Evolutionary conservation across 2,888 invertebrate species (phyloP).

Genomic region (Phoenoteleia sp.): DNA sequence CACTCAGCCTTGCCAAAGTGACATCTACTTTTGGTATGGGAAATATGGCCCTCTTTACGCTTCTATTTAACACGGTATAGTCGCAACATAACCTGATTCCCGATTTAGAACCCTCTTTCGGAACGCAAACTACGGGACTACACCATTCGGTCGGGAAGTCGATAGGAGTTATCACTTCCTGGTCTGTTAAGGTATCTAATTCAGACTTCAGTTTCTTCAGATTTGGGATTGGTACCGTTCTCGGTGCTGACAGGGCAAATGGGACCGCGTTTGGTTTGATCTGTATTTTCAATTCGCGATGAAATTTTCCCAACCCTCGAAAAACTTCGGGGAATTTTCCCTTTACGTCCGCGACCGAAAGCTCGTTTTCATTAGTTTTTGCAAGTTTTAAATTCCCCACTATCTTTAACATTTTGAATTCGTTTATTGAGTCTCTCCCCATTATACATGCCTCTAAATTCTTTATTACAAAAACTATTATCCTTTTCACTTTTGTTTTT

Average conservation of each 20-base stretch:
- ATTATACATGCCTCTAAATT: background rate
- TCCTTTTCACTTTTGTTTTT: background rate
- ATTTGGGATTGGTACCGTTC: slow-evolving; percentile 5
- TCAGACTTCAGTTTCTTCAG: too few species aligned
- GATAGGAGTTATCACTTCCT: too few species aligned
- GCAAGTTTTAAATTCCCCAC: too few species aligned
- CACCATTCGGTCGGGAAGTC: too few species aligned
- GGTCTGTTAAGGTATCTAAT: too few species aligned
- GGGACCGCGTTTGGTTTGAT: slow-evolving; percentile 76
- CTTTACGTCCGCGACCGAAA: too few species aligned
- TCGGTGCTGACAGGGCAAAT: slow-evolving; percentile 3
- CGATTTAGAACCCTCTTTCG: slow-evolving; percentile 68
- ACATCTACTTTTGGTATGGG: slow-evolving; percentile 76
- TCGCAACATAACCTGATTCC: slow-evolving; percentile 77
- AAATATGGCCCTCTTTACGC: slow-evolving; percentile 67
- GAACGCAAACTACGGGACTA: slow-evolving; percentile 80
- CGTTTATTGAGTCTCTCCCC: background rate
- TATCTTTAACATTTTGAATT: slow-evolving; percentile 21
- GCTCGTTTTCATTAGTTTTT: too few species aligned
- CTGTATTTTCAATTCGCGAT: slow-evolving; percentile 73
- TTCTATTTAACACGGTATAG: slow-evolving; percentile 76
- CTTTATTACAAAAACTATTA: background rate
- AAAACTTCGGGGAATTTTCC: slow-evolving; percentile 63
- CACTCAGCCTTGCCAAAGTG: slow-evolving; percentile 66
- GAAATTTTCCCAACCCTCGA: slow-evolving; percentile 73